These are phyloP conservation scores for Synanthedon tipuliformis DNA, from an alignment of 2,888 invertebrate genomes.

Conservation along the genomic window DNA sequence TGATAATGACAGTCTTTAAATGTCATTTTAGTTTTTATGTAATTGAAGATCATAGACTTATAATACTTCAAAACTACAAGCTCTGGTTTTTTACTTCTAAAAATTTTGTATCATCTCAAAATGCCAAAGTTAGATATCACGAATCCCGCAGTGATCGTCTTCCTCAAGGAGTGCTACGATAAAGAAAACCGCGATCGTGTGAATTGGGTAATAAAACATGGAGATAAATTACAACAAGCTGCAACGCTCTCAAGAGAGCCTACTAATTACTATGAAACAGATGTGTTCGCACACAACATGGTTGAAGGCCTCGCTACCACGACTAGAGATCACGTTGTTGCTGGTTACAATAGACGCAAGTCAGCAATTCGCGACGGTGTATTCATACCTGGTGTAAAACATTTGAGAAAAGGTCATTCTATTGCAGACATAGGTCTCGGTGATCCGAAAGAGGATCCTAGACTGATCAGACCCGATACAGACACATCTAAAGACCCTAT, in stretches of 20 bases:
- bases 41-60: too few species aligned
- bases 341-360: constrained; percentile 22
- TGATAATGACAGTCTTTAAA: neutral
- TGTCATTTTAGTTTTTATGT: constrained; percentile 10
- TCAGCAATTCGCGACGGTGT: constrained; percentile 22
- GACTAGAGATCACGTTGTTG: constrained; percentile 25
- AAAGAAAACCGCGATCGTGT: constrained; percentile 30
- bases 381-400: constrained; percentile 21
- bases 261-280: constrained; percentile 30
- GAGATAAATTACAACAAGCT: constrained; percentile 23
- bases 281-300: constrained; percentile 31
- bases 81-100: constrained; percentile 4
- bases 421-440: constrained; percentile 29
- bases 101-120: constrained; percentile 4
- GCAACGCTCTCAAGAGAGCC: constrained; percentile 28
- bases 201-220: constrained; percentile 31
- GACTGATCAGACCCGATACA: constrained; percentile 20
- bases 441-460: constrained; percentile 26
- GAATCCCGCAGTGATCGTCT: constrained; percentile 30
- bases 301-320: constrained; percentile 26
- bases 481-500: constrained; percentile 24
- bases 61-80: neutral
- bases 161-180: constrained; percentile 33
- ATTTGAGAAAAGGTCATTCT: constrained; percentile 25
- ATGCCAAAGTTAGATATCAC: constrained; percentile 34